Conservation (phyloP, 2,113 vertebrate species). For the Pygoscelis adeliae region DNA sequence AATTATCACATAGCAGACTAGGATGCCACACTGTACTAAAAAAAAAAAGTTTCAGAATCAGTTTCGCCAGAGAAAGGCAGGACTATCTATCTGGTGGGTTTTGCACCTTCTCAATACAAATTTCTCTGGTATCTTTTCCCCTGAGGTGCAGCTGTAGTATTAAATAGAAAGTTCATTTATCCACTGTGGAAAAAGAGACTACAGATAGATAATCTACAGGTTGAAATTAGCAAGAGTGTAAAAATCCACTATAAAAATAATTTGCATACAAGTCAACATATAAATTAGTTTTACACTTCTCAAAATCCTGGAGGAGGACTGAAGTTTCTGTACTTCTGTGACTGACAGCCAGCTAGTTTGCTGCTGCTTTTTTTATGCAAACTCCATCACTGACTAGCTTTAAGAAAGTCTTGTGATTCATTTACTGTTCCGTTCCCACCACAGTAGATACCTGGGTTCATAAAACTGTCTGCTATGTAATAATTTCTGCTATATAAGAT, state of each 20-base stretch:
- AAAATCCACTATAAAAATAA: neutral
- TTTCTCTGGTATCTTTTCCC: neutral
- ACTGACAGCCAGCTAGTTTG: neutral
- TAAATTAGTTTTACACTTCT: neutral
- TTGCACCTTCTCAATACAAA: neutral
- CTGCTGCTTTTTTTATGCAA: neutral
- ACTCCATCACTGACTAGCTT: neutral
- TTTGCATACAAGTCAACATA: neutral
- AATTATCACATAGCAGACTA: neutral
- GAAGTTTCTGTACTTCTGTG: neutral
- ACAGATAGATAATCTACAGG: neutral
- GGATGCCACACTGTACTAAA: neutral
- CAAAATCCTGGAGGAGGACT: neutral
- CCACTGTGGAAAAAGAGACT: neutral
- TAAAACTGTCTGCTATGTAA: neutral
- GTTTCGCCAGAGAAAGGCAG: neutral
- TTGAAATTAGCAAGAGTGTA: neutral
- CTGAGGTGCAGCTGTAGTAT: neutral
- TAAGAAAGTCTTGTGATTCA: neutral
- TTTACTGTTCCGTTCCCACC: neutral
- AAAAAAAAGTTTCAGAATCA: neutral
- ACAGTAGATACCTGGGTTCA: neutral
- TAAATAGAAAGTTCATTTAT: neutral
- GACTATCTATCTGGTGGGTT: neutral
- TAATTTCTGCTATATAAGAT: neutral